phyloP scores from a whole-genome alignment of 1,140 invertebrate genomes.

The Carcinoscorpius rotundicauda region DNA sequence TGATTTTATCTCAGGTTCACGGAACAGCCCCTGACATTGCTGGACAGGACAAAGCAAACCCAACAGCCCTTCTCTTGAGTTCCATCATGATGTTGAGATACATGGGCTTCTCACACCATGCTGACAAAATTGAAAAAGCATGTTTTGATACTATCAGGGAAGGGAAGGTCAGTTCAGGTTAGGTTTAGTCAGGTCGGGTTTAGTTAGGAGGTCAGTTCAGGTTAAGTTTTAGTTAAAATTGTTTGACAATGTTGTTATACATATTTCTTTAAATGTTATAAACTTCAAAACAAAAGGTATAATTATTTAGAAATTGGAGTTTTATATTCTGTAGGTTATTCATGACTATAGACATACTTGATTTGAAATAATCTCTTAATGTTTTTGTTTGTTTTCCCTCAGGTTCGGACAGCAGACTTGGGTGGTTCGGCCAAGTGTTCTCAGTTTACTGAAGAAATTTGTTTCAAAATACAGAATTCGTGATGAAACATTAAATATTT shows the following conservation, averaged over 20 bases:
- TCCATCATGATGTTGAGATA: slow-evolving; percentile 98
- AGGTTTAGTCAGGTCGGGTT: no score
- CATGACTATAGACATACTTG: no score
- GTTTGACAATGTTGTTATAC: slow-evolving; percentile 1
- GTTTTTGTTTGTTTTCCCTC: slow-evolving; percentile 20
- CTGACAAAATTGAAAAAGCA: slow-evolving; percentile 74
- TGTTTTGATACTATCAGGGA: slow-evolving; percentile 80
- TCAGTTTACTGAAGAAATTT: slow-evolving; percentile 94
- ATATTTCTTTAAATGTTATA: not conserved
- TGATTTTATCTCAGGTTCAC: slow-evolving; percentile 59
- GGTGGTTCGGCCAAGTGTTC: slow-evolving; percentile 94
- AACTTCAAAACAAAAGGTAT: not conserved
- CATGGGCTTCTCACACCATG: slow-evolving; percentile 74
- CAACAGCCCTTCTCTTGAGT: slow-evolving; percentile 90
- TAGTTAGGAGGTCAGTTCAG: not conserved
- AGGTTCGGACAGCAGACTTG: slow-evolving; percentile 77
- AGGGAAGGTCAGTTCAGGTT: slow-evolving; percentile 31
- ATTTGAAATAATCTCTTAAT: not conserved
- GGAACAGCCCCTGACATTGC: slow-evolving; percentile 99
- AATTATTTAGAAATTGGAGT: not conserved
- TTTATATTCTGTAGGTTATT: not conserved
- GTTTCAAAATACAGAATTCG: slow-evolving; percentile 31
- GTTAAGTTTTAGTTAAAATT: not conserved
- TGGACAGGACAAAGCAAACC: slow-evolving; percentile 97
- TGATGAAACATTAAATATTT: no score